Percentiles rank a stretch among this genome's conserved stretches.
Conservation (phyloP, 2,113 vertebrate genomes). For the Cisticola juncidis region DNA sequence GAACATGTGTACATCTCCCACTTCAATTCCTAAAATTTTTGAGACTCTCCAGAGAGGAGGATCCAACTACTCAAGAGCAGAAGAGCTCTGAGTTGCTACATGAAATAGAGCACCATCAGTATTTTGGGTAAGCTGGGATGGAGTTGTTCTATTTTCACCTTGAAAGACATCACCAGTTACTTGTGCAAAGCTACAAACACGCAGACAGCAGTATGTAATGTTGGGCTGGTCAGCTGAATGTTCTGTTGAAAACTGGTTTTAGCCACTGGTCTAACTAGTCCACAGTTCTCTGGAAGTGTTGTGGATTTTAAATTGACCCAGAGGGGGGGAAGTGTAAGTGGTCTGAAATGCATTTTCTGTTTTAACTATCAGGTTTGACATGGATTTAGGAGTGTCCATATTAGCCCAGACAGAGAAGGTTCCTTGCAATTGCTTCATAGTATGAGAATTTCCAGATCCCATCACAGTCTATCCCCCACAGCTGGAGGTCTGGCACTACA, state of each 20-base stretch:
- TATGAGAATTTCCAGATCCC: neutral
- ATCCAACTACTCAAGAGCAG: conserved; percentile 6
- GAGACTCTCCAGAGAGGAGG: conserved; percentile 38
- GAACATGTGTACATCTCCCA: conserved; percentile 59
- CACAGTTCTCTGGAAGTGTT: neutral
- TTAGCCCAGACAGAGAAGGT: neutral
- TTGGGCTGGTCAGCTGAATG: neutral
- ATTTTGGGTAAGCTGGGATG: conserved; percentile 37
- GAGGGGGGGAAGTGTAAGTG: neutral
- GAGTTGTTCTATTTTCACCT: neutral
- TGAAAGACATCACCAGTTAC: neutral
- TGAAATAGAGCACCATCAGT: conserved; percentile 34
- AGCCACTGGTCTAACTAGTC: neutral
- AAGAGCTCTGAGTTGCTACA: conserved; percentile 10
- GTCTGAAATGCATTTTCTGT: neutral
- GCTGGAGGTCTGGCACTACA: neutral
- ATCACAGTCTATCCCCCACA: neutral
- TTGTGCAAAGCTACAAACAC: neutral
- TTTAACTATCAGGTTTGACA: neutral
- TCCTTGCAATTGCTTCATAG: neutral
- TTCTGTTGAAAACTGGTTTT: neutral
- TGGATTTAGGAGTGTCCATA: neutral
- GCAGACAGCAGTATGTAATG: neutral
- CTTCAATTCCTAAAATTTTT: conserved; percentile 53
- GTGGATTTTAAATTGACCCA: neutral